Conservation (phyloP, 2,888 invertebrate genomes). For the Chaetogeoica ovagalla region DNA sequence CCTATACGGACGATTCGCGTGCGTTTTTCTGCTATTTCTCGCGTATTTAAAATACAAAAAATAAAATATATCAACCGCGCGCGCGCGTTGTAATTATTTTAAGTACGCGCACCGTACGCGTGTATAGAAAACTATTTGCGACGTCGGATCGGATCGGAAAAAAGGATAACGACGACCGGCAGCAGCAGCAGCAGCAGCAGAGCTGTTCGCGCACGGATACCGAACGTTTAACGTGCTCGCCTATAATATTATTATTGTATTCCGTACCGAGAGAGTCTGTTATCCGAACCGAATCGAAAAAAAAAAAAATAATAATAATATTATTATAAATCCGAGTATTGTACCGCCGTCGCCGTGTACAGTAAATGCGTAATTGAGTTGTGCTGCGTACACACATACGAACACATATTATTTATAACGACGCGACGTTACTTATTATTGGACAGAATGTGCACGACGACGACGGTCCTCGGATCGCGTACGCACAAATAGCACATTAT, state of each 20-base stretch:
- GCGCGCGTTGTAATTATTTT: not conserved
- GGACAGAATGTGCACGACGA: conserved; percentile 41
- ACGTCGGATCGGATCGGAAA: not conserved
- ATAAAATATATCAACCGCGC: conserved; percentile 19
- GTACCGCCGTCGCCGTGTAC: not conserved
- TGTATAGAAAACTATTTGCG: not conserved
- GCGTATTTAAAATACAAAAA: not conserved
- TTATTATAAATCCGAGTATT: conserved; percentile 12
- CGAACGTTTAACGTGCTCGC: not conserved
- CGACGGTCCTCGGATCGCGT: not conserved
- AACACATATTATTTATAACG: too few species aligned
- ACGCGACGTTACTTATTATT: conserved; percentile 27
- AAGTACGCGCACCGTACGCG: not conserved
- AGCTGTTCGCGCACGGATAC: not conserved
- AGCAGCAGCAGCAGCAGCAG: not conserved
- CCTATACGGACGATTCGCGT: not conserved
- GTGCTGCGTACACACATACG: not conserved
- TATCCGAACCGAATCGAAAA: conserved; percentile 3
- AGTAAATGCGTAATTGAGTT: conserved; percentile 21
- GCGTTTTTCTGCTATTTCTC: conserved; percentile 10
- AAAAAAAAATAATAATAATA: too few species aligned
- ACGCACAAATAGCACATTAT: not conserved
- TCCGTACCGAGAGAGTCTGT: not conserved
- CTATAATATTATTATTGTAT: not conserved
- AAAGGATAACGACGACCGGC: not conserved